Evolutionary conservation across 2,888 invertebrate species (phyloP), one percentile per base, ranked within the genome.

Genomic region (Entomobrya multifasciata): DNA sequence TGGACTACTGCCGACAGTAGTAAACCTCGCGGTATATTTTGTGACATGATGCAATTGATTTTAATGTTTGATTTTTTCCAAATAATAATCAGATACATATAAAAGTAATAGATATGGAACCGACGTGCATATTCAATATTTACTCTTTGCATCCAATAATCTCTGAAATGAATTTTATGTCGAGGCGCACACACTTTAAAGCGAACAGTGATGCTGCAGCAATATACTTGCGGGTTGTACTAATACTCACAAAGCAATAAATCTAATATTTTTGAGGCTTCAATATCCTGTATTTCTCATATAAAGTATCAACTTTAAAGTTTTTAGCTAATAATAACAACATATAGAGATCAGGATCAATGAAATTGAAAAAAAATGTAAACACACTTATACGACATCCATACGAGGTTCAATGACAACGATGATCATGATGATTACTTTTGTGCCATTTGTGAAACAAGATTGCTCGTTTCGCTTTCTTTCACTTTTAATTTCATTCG

Each of bases 401-500:
- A 49, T 13, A 44, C 67, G 1, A 44, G 13, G 47, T 47, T 70
- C 70, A 70, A 44, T 49, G 47, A 49, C 49, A 17, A 25, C 62
- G 44, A 3, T 25, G 78, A 60, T n/a, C 3, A 57, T 60, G 57
- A 72, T 41, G 79, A 27, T 79, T 11, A 17, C 20, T 25, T 27
- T 3, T 49, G 30, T 84, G 52, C 52, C 83, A 60, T 84, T 84
- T 78, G 57, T 74, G 44, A 76, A 84, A 84, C 78, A 78, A 70
- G 84, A 78, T 77, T 22, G 17, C 52, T 70, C 79, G 79, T 72
- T 74, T 86, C 85, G 79, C 85, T 79, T 86, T 86, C 85, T 62
- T 84, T 72, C 79, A 74, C 78, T 86, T 79, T 86, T 79, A 62
- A 79, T 86, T 86, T 79, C 79, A 86, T 86, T 86, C 72, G 85